These are phyloP conservation scores for Boulengeromyrus knoepffleri DNA, from an alignment of 2,113 vertebrate species.

Conservation along the genomic window DNA sequence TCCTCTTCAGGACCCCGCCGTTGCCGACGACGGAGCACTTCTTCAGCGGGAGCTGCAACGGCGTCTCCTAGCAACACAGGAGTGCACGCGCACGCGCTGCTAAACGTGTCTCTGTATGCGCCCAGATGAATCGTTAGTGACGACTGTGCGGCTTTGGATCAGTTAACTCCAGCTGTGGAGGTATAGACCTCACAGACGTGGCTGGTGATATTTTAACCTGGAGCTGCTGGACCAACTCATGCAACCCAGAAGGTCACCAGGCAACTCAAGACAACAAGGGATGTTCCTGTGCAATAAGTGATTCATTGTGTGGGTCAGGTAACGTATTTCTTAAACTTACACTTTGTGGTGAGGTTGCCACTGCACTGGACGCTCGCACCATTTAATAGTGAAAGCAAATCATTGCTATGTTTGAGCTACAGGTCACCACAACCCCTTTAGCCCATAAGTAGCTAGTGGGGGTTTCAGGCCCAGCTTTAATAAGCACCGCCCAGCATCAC, in stretches of 20 bases:
- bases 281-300: neutral
- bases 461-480: neutral
- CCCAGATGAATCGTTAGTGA: neutral
- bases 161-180: neutral
- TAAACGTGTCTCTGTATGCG: neutral
- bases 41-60: conserved; percentile 84
- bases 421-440: neutral
- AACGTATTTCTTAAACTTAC: neutral
- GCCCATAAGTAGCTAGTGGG: neutral
- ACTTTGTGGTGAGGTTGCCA: neutral
- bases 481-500: neutral
- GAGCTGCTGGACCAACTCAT: neutral
- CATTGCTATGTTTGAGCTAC: neutral
- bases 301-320: neutral
- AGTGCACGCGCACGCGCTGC: conserved; percentile 38
- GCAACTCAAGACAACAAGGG: neutral
- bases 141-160: neutral
- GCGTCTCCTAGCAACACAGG: conserved; percentile 73
- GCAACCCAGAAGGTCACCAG: neutral
- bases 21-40: conserved; percentile 94
- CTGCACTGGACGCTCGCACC: neutral
- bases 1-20: conserved; percentile 85
- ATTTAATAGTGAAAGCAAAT: neutral
- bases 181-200: neutral
- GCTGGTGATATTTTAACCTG: neutral